Evolutionary conservation across 2,113 vertebrate species (phyloP).

Genomic region (Sardina pilchardus): DNA sequence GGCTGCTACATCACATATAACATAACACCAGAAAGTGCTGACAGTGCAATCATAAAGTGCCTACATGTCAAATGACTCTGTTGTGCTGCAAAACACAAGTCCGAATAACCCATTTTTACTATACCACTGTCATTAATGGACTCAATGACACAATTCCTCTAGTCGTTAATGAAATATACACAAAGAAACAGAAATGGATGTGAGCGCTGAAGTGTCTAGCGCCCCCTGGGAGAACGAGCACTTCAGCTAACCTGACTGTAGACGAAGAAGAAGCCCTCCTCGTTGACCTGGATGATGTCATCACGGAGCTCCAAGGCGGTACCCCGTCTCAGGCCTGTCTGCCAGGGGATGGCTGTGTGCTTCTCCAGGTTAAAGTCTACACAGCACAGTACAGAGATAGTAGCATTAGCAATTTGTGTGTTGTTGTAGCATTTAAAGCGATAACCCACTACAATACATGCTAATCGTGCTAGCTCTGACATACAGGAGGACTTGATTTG

Average conservation of each 20-base stretch:
- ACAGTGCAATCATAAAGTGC: too few relatives aligned
- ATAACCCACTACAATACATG: not conserved
- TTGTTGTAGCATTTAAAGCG: not conserved
- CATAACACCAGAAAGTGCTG: too few relatives aligned
- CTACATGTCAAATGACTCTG: not conserved
- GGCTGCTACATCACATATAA: too few relatives aligned
- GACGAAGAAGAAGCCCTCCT: slow-evolving; percentile 92
- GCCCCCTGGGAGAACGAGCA: not conserved
- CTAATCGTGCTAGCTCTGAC: not conserved
- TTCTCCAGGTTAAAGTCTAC: slow-evolving; percentile 56
- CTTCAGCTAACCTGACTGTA: slow-evolving; percentile 91
- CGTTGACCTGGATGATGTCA: slow-evolving; percentile 84
- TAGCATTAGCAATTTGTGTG: not conserved
- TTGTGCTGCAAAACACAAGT: not conserved
- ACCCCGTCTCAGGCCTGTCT: slow-evolving; percentile 86
- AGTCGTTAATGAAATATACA: not conserved
- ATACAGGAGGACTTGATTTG: not conserved
- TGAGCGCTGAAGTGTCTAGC: not conserved
- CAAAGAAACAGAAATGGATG: not conserved
- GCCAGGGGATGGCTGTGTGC: slow-evolving; percentile 80
- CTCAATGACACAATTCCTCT: not conserved
- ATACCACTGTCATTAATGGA: too few relatives aligned
- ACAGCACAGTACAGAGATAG: slow-evolving; percentile 19
- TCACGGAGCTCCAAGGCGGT: slow-evolving; percentile 78
- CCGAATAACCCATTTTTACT: too few relatives aligned